A percentile compares a stretch with the other conserved stretches of the same genome.
These are phyloP conservation scores for Rhegmatorhina hoffmannsi DNA, from an alignment of 2,113 vertebrate species.

Conservation along the genomic window DNA sequence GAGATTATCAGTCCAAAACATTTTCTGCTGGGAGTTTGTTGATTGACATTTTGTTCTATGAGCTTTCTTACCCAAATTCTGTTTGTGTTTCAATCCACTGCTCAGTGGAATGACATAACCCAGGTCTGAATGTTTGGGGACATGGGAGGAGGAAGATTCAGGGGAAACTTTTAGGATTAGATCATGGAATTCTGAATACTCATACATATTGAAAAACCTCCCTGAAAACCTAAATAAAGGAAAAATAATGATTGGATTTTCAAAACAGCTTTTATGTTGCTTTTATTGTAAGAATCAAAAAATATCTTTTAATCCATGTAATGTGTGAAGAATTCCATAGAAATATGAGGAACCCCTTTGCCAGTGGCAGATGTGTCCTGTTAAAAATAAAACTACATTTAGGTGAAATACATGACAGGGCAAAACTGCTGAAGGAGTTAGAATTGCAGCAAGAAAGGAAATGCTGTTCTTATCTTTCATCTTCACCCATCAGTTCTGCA, in stretches of 20 bases:
- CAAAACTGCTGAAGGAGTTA: not conserved
- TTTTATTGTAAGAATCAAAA: not conserved
- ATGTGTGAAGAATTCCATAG: not conserved
- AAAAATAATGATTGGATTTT: not conserved
- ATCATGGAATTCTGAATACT: not conserved
- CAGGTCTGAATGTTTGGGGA: not conserved
- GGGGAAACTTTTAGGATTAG: not conserved
- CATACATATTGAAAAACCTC: not conserved
- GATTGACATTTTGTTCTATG: not conserved
- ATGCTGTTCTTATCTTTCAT: not conserved
- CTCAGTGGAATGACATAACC: not conserved
- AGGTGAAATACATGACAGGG: not conserved
- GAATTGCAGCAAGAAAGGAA: not conserved
- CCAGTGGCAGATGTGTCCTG: not conserved
- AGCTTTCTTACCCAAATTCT: not conserved
- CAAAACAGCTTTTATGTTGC: not conserved
- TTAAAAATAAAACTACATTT: not conserved
- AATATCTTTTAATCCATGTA: not conserved
- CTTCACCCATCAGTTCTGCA: not conserved
- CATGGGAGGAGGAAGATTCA: not conserved
- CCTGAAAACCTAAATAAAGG: not conserved
- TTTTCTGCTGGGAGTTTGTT: not conserved
- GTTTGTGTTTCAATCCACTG: not conserved
- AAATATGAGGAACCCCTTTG: not conserved
- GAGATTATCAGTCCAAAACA: not conserved